Evolutionary conservation across 2,888 invertebrate species (phyloP), one percentile per base, ranked within the genome.

Genomic region (Nemapogon koenigi): DNA sequence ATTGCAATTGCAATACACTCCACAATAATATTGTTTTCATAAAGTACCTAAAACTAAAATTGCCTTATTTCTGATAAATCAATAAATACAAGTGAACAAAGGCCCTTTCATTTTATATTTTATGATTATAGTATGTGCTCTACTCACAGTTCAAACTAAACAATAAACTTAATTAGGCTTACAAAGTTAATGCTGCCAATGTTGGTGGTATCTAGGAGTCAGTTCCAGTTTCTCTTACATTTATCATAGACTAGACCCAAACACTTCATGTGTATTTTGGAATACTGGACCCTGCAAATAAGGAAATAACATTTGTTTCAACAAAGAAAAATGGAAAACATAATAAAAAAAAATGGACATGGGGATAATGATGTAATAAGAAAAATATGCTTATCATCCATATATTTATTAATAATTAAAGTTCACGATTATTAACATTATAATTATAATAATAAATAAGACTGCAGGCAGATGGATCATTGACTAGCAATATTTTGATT

Each of bases 201-300:
- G 62, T 53, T 64, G 67, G 58, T 63, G 63, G 62, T 60, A 58
- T 57, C 60, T 57, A 57, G 62, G 62, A 64, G 60, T 65, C 69
- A 62, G 61, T 66, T 65, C 63, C 61, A 57, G 55, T 69, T 73
- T 69, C 66, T 65, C 73, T 73, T 76, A 76, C 53, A 64, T 64
- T 37, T 28, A 62, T 64, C 59, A 68, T 62, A 73, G 62, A 67
- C 67, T 75, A 75, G 62, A 53, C 55, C 66, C 57, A 53, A 62
- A 65, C 57, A 75, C 73, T 72, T 76, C 76, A 78, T 61, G 76
- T 76, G 65, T 78, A 78, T 72, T 78, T 76, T 67, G 78, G 78
- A 67, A 75, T 66, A 73, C 76, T 70, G 73, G 63, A 65, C 60
- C 76, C 78, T 78, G 78, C 44, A 76, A 78, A 71, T 60, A 69